Conservation (phyloP, 2,888 invertebrate genomes). For the Hedychridium roseum region DNA sequence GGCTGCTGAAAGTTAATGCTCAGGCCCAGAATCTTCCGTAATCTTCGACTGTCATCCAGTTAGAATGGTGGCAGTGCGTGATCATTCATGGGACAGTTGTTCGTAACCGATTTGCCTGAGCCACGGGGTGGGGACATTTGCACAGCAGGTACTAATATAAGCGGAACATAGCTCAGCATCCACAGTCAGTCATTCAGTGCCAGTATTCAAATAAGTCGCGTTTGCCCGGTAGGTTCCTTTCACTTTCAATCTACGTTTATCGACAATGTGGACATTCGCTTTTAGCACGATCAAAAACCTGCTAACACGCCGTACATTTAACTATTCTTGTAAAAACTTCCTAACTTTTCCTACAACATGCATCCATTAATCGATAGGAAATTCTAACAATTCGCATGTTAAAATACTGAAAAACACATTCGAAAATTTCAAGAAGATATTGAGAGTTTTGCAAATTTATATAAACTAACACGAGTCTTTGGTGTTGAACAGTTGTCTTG, state of each 20-base stretch:
- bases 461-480: no score
- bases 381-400: no score
- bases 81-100: constrained; percentile 19
- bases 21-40: constrained; percentile 19
- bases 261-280: no score
- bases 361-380: no score
- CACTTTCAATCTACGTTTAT: constrained; percentile 31
- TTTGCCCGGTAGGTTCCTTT: constrained; percentile 37
- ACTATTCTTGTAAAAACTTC: no score
- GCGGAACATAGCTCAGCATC: constrained; percentile 42
- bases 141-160: constrained; percentile 45
- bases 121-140: constrained; percentile 23
- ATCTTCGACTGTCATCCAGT: constrained; percentile 14
- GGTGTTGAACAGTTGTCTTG: no score
- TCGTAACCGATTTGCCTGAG: constrained; percentile 24
- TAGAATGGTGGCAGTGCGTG: constrained; percentile 5
- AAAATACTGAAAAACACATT: no score
- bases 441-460: no score
- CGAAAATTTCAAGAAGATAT: no score
- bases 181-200: constrained; percentile 40
- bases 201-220: constrained; percentile 29
- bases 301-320: no score
- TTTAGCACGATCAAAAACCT: no score
- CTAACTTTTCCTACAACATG: no score
- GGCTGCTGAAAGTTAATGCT: background rate